Conservation (phyloP, 2,797 vertebrate species). For the Eutrigla gurnardus region DNA sequence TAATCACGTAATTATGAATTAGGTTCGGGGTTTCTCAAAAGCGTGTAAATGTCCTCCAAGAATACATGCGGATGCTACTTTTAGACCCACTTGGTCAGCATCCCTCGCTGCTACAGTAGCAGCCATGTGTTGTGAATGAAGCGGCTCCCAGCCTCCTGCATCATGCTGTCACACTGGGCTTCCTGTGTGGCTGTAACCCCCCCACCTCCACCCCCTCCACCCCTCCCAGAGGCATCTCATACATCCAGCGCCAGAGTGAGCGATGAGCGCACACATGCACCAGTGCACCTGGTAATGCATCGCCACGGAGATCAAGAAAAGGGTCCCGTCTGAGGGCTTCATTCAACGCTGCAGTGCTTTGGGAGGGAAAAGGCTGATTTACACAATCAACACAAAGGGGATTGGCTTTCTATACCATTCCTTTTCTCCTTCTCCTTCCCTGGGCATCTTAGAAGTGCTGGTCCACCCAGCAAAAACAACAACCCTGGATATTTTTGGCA, state of each 20-base stretch:
- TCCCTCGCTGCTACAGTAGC: conserved; percentile 24
- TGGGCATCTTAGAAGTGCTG: conserved; percentile 34
- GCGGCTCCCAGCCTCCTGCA: conserved; percentile 59
- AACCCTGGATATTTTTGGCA: conserved; percentile 55
- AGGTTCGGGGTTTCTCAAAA: conserved; percentile 18
- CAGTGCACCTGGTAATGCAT: conserved; percentile 80
- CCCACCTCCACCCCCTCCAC: neutral
- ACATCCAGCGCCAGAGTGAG: conserved; percentile 69
- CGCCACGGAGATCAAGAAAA: conserved; percentile 78
- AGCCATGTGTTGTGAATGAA: conserved; percentile 63
- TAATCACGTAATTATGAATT: conserved; percentile 50
- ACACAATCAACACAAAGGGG: conserved; percentile 73
- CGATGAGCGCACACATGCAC: conserved; percentile 77
- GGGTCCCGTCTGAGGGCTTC: conserved; percentile 76
- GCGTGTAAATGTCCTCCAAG: neutral
- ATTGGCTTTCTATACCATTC: conserved; percentile 46
- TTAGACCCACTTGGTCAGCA: conserved; percentile 46
- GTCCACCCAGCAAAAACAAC: conserved; percentile 49
- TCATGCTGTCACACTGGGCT: conserved; percentile 72
- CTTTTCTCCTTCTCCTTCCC: conserved; percentile 19
- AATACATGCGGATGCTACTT: too few relatives aligned
- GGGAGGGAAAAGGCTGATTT: conserved; percentile 76
- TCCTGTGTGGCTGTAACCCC: conserved; percentile 56
- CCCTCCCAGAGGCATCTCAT: conserved; percentile 53
- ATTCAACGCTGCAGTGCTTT: conserved; percentile 75